phyloP scores from a whole-genome alignment of 2,797 vertebrate genomes.

The Chloroceryle inda region DNA sequence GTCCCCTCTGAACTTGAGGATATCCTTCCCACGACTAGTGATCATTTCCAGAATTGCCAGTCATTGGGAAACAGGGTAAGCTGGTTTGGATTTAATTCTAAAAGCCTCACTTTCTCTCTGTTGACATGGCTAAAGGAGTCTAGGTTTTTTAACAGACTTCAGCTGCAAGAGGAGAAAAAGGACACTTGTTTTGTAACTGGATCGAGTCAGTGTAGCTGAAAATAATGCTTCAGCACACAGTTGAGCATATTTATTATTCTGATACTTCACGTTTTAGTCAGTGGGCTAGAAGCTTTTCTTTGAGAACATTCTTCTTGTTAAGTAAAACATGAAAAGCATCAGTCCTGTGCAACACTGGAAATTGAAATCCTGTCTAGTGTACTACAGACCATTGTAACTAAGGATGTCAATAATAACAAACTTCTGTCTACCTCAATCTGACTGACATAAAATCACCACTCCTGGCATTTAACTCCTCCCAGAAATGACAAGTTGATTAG shows the following conservation, averaged over 20 bases:
- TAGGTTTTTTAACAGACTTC: not conserved
- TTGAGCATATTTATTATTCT: not conserved
- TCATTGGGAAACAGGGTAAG: not conserved
- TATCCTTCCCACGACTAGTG: not conserved
- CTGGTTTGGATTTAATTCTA: not conserved
- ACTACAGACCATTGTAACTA: not conserved
- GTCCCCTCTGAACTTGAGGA: not conserved
- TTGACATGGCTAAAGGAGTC: not conserved
- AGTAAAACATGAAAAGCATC: not conserved
- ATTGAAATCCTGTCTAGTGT: not conserved
- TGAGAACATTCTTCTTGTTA: not conserved
- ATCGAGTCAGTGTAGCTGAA: not conserved
- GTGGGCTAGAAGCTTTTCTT: not conserved
- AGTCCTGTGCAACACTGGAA: not conserved
- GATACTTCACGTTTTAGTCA: not conserved
- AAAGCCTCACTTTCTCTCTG: not conserved
- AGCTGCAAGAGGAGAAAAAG: not conserved
- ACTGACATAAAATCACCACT: not conserved
- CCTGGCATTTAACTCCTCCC: not conserved
- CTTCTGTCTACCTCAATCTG: not conserved
- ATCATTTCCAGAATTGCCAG: not conserved
- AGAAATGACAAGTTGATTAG: not conserved
- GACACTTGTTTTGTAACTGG: not conserved
- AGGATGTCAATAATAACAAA: not conserved
- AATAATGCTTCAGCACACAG: not conserved